Base-by-base conservation (phyloP, 2,113 vertebrate species). In the Eudyptes chrysolophus region DNA sequence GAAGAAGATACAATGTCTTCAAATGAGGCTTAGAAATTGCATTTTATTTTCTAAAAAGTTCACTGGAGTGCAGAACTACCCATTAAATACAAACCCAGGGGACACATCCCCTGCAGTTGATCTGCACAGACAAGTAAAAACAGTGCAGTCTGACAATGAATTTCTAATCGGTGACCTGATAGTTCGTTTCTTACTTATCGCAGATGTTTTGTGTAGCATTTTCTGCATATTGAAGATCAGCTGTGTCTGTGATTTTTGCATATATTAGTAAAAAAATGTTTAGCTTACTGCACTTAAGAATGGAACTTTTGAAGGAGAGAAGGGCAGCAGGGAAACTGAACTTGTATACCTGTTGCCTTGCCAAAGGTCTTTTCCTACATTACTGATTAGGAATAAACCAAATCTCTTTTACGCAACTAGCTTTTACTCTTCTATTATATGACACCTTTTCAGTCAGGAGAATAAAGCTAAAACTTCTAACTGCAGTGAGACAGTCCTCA, bases 1-100 rank as follows among this genome's bases (percentile, higher is more conserved):
- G 80, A 69, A 87, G 76, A 94, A 81, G 76, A 95, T 86, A 95
- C 89, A 97, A 97, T 95, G 61, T 87, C 92, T 88, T 91, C 77
- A 97, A 95, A 96, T 92, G 94, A 97, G 69, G 30, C 61, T 94
- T 91, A 51, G 38, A 95, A 95, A 91, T 69, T 52, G 36, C 48
- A 38, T 72, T 90, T 95, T 81, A 25, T 95, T 94, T 95, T 95
- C 40, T 76, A 55, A 84, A 89, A 92, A 79, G 18, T 87, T 44
- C 76, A 76, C 24, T 87, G 34, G 13, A 95, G 48, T 78, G 51
- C 26, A 71, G 88, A 88, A 89, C 79, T 89, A 40, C 16, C 30
- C 76, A 75, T 71, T 87, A 94, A 87, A 89, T 68, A 72, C 40
- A 87, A 94, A 95, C 24, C 24, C 70, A 95, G 48, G 68, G 49